Base-by-base conservation (phyloP, 2,113 vertebrate species). In the Setophaga coronata region DNA sequence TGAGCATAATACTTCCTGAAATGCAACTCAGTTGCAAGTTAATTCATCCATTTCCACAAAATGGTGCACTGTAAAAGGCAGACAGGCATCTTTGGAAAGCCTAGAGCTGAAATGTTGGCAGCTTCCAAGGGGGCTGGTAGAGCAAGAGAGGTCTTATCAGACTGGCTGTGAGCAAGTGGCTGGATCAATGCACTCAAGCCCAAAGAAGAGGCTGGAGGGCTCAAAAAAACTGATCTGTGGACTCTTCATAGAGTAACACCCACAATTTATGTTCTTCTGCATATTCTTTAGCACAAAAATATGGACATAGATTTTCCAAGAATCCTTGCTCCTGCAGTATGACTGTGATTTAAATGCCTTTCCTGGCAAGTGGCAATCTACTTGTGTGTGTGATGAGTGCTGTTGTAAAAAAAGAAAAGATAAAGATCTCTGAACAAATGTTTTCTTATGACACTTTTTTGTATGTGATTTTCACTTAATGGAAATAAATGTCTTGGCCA, bases 301-400 rank as follows among this genome's bases (percentile, higher is more conserved):
- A 5, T 53, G 33, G n/a, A 10, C 28, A 17, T 10, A 8, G 45
- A 10, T 88, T 88, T 90, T 73, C 65, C 69, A 58, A 91, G 66
- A 90, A 76, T 57, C 66, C 17, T 50, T 94, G 25, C 23, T 95
- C 45, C 84, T 85, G 31, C 34, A 77, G 36, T 88, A 43, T 84
- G 87, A 81, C 61, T 95, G 23, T 50, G 25, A 73, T 91, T 94
- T 90, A 93, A 69, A 82, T 74, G 43, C 23, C 53, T 87, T 72
- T 95, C 74, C 53, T 90, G 45, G 90, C 74, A 96, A 86, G 91
- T 83, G 90, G 45, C 29, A 88, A 47, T 93, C 85, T 90, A 19
- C 24, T 72, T 89, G n/a, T 90, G 77, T 90, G 51, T 94, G 36
- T 91, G 53, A 87, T 93, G 31, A 87, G 17, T 82, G 73, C 66